Evolutionary conservation across 2,113 vertebrate genomes (phyloP), one percentile per base, ranked within the genome.

Genomic region (Ellobius talpinus): DNA sequence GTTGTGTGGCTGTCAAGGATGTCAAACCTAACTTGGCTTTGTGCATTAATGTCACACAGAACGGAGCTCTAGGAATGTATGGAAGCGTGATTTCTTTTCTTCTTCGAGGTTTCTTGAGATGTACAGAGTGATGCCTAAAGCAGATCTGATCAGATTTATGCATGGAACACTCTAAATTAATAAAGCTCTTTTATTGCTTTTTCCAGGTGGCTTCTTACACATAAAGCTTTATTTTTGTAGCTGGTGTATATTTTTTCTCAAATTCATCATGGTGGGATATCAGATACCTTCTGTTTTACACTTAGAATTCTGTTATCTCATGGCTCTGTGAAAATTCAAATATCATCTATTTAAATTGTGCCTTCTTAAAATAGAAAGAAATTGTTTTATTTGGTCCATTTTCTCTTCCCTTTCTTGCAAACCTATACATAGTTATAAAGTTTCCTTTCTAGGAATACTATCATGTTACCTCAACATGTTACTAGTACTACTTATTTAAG

Each of bases 141-240:
- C 52, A 91, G 94, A 63, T 95, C 33, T 96, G 84, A 97, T 76
- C 31, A 91, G 7, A 42, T 96, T 97, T 91, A 31, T 96, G 26
- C 91, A 93, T 42, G 65, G 65, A 96, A 68, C 31, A 84, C 84
- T 52, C 39, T 91, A 21, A 91, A 88, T 89, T 97, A 95, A 74
- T 97, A 97, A 97, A 97, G 52, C 9, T 78, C 72, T 97, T 91
- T 76, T 93, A n/a, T 87, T 93, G 12, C 85, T 61, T 97, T 97
- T 98, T 24, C 50, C 74, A 97, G 81, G 55, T 96, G 93, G 11
- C 39, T 93, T 95, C 94, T 97, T 73, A 12, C 63, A 92, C 33
- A 79, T 85, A 76, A 93, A 94, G 7, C 26, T 89, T 7, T 97
- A 95, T 91, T 86, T 96, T 86, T 66, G 87, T 79, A 94, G 52